Evolutionary conservation across 2,113 vertebrate genomes (phyloP), one percentile per base, ranked within the genome.

Genomic region (Motacilla alba): DNA sequence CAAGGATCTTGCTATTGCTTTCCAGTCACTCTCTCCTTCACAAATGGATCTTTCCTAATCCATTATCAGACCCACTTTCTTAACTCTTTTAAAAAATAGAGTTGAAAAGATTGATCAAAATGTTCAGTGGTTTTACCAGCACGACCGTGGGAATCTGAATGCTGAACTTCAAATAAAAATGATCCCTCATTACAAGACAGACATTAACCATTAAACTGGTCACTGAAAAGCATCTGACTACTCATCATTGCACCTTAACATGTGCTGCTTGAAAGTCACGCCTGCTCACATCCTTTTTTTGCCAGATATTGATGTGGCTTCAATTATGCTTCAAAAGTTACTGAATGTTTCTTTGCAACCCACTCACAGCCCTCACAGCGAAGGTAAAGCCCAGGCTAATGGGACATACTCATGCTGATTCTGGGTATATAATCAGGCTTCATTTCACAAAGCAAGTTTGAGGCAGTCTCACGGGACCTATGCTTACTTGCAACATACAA

Each of bases 41-140:
- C n/a, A 95, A 96, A 96, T 44, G 89, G 44, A 77, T 70, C 66
- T 76, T 94, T 95, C 92, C 47, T 79, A 76, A 96, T 78, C 82
- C 91, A 95, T 95, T 95, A 93, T 80, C 72, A 95, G 80, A 44
- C 55, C 52, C 9, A 33, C 6, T 74, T 90, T 28, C 26, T 83
- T 76, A 11, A 19, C 58, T 68, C 58, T 70, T 74, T 30, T 52
- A 18, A 27, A 63, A 96, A 84, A 89, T 10, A 69, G 55, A 60
- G 35, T 50, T 83, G 22, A 86, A 87, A 95, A 82, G 67, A 87
- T 67, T 75, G 63, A 77, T 83, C 28, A 63, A 78, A 78, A 33
- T 75, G 74, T 93, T 67, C 73, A 46, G 80, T 67, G 68, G 43
- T 83, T 95, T 93, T 81, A 78, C 50, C 68, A 84, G 35, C 50